Percentiles rank a stretch among this genome's conserved stretches.
Conservation (phyloP, 2,888 invertebrate genomes). For the Lithosia quadra region DNA sequence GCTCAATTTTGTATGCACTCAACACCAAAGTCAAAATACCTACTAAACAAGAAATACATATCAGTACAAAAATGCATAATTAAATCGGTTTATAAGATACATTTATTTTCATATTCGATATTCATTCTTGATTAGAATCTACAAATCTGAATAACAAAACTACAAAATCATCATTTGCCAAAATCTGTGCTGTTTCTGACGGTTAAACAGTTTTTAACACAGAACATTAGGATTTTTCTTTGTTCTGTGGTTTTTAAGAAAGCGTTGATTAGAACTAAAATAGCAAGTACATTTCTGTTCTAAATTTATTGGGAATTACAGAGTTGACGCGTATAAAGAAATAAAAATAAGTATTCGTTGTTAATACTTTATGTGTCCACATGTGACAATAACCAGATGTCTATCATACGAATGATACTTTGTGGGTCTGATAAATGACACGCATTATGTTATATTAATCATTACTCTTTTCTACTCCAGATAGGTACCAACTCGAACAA, state of each 20-base stretch:
- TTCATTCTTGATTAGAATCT: not conserved
- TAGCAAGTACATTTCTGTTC: conserved; percentile 14
- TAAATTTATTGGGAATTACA: not conserved
- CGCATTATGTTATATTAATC: conserved; percentile 2
- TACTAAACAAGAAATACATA: conserved; percentile 73
- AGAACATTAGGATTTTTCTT: no score
- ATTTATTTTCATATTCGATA: conserved; percentile 18
- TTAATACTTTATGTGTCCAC: conserved; percentile 11
- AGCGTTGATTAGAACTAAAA: no score
- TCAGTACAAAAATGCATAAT: conserved; percentile 85
- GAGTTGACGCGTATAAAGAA: conserved; percentile 7
- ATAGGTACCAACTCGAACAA: conserved; percentile 21
- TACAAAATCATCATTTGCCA: not conserved
- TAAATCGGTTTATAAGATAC: conserved; percentile 47
- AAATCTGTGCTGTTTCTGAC: not conserved
- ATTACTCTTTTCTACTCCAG: conserved; percentile 11
- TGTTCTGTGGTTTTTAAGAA: no score
- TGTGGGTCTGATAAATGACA: not conserved
- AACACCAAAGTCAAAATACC: conserved; percentile 85
- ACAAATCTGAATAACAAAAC: not conserved
- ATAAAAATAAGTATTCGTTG: not conserved
- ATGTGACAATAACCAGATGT: not conserved
- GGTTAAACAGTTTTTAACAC: not conserved
- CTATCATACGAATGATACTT: not conserved
- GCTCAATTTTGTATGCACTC: conserved; percentile 85